Conservation (phyloP, 2,888 invertebrate genomes). For the Phymatocera aterrima region DNA sequence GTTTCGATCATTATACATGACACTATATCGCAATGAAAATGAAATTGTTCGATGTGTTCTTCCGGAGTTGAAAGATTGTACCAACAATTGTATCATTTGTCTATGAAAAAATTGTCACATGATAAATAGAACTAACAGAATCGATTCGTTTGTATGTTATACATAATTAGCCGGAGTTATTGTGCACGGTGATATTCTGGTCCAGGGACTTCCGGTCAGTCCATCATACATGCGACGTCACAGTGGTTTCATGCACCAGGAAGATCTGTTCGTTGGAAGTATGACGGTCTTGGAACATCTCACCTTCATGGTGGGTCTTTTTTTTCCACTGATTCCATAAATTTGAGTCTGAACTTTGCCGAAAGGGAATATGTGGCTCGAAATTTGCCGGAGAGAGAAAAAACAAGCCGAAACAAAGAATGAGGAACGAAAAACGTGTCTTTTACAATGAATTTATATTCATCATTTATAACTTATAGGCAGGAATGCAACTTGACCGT, state of each 20-base stretch:
- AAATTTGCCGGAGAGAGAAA: not conserved
- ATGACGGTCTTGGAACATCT: slow-evolving; percentile 93
- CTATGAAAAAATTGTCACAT: not conserved
- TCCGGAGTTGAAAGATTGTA: not conserved
- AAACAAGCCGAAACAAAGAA: slow-evolving; percentile 29
- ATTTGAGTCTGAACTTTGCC: not conserved
- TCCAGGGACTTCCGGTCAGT: slow-evolving; percentile 85
- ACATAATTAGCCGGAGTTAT: slow-evolving; percentile 84
- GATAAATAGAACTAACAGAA: not conserved
- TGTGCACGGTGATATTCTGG: slow-evolving; percentile 87
- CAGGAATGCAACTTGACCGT: slow-evolving; percentile 87
- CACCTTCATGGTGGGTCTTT: slow-evolving; percentile 85
- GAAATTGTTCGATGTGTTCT: too few relatives aligned
- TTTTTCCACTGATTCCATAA: not conserved
- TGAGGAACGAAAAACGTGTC: too few relatives aligned
- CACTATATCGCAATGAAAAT: not conserved
- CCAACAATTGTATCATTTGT: not conserved
- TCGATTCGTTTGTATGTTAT: not conserved
- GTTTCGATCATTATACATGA: too few relatives aligned
- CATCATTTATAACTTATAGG: slow-evolving; percentile 75
- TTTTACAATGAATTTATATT: slow-evolving; percentile 9
- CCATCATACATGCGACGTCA: slow-evolving; percentile 85
- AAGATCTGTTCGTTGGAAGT: slow-evolving; percentile 91
- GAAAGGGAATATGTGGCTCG: not conserved
- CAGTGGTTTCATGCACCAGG: slow-evolving; percentile 94